Base-by-base conservation (phyloP, 2,113 vertebrate genomes). In the Tetraodon nigroviridis region DNA sequence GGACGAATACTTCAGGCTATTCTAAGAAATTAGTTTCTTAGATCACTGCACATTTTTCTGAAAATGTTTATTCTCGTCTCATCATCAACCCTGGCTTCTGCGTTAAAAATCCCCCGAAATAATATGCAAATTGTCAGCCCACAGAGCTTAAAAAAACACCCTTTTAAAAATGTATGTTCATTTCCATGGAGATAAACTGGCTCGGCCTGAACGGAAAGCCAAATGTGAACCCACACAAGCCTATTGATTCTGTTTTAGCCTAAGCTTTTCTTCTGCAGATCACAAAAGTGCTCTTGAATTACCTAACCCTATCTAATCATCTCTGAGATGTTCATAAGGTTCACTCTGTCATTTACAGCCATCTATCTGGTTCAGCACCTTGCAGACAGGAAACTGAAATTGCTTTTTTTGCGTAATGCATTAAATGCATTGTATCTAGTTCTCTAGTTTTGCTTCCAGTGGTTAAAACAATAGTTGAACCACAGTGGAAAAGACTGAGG, bases 121-220 rank as follows among this genome's bases (percentile, higher is more conserved):
- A 55, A 49, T 61, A 61, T 78, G 71, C 52, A 61, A 61, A 63
- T 70, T 3, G 29, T 54, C 51, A 58, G 19, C 63, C 67, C 32
- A 56, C 72, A 41, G 27, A 61, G 58, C 58, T 58, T 7, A 56
- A 53, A 62, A 62, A 24, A 29, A 49, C 3, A 1, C 15, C 2
- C 48, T 59, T 68, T 61, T 0, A 49, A 54, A 69, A 46, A 73
- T 51, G 29, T 20, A 46, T 65, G n/a, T 45, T 59, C 41, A 71
- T 71, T 81, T 59, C 64, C 69, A 69, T 61, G 48, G 55, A 64
- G 72, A 64, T 67, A 42, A 62, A 53, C 58, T 44, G n/a, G n/a
- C 8, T 16, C 1, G 45, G 52, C 70, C 64, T 49, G 50, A 3
- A 16, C 27, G 50, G 51, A 13, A 24, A 59, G 76, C 49, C 66